Evolutionary conservation across 2,888 invertebrate genomes (phyloP).

Genomic region (Pyralis farinalis): DNA sequence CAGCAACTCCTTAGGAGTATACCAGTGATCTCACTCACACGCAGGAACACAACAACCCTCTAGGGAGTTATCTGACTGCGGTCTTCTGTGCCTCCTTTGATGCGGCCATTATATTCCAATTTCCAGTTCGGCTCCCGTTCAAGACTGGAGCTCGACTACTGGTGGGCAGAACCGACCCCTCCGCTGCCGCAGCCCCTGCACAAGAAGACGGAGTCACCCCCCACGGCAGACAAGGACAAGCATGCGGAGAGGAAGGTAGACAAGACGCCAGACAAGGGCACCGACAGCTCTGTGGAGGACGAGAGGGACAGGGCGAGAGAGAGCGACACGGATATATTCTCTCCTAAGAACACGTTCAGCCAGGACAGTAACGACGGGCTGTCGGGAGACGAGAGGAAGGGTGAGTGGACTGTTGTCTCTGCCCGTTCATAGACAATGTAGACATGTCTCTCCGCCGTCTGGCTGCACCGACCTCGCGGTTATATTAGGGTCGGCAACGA

Average conservation of each 20-base stretch:
- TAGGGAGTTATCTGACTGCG: too few species aligned
- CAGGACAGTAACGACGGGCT: conserved; percentile 73
- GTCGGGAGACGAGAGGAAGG: conserved; percentile 68
- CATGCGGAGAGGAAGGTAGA: conserved; percentile 31
- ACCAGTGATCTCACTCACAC: too few species aligned
- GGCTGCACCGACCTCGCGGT: too few species aligned
- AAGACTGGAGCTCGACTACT: conserved; percentile 88
- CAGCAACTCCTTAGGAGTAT: too few species aligned
- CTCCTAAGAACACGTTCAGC: conserved; percentile 59
- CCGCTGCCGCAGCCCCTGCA: conserved; percentile 46
- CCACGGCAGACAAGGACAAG: conserved; percentile 26
- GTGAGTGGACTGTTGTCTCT: too few species aligned
- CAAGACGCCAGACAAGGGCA: conserved; percentile 41
- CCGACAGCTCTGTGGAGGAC: conserved; percentile 51
- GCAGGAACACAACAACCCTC: too few species aligned
- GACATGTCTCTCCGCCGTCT: too few species aligned
- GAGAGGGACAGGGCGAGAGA: conserved; percentile 44
- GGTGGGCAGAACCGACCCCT: conserved; percentile 84
- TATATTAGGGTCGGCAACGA: too few species aligned
- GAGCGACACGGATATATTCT: conserved; percentile 59
- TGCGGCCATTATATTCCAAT: too few species aligned
- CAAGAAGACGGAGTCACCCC: conserved; percentile 24
- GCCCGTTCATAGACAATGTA: too few species aligned
- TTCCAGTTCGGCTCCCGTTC: conserved; percentile 86
- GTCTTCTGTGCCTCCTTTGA: too few species aligned